Evolutionary conservation across 2,797 vertebrate genomes (phyloP), one percentile per base, ranked within the genome.

Genomic region (Galago senegalensis): DNA sequence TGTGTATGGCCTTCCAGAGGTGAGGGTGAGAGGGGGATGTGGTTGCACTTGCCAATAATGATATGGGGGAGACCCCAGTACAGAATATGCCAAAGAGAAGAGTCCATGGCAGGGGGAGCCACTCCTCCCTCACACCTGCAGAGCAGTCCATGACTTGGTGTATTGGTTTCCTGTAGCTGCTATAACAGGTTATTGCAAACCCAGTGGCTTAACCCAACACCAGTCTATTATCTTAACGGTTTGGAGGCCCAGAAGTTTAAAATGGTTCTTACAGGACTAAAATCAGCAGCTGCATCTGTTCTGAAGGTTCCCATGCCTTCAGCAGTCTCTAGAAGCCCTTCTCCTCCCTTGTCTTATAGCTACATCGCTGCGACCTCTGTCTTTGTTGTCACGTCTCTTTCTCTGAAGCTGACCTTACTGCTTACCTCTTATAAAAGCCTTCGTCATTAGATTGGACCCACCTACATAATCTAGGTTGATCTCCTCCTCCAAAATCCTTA

Each of bases 71-170:
- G 83, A 43, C 13, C 34, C 70, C 27, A 76, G 2, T 27, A 31
- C 82, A 9, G 11, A 73, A 63, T 40, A 27, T 25, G 13, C 10
- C 58, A 5, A 63, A 14, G 29, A 86, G 43, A 53, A 49, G 93
- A 82, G 21, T n/a, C n/a, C 1, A 0, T 43, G 14, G 7, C 4
- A 21, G 2, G 43, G 4, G 65, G 5, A 37, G 3, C 12, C 25
- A 13, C 63, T 25, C 27, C 23, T 53, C 37, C 76, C 49, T 61
- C 70, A 92, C 46, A 61, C 61, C 3, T 69, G 25, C 20, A 70
- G 27, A 56, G 7, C 72, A 46, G 21, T 56, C 60, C 13, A 20
- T 53, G 69, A 93, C 34, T 67, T 63, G 31, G 16, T 23, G 4
- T 53, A 3, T 53, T 86, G 31, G 1, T 61, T 82, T 80, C 29